These are phyloP conservation scores for Helicoverpa assulta DNA, from an alignment of 2,888 invertebrate species.

Conservation along the genomic window DNA sequence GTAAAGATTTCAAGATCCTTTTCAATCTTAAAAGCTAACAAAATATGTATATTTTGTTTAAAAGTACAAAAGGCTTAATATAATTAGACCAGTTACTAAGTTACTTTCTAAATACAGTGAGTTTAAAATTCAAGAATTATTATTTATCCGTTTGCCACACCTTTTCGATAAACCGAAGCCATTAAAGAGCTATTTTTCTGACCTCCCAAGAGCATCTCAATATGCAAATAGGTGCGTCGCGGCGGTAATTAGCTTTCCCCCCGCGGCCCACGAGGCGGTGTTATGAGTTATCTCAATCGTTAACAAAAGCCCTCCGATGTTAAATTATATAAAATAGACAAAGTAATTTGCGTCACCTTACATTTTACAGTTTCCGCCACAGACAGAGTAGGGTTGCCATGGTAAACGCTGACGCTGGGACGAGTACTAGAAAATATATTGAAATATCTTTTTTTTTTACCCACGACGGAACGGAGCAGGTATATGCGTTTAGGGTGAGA, in stretches of 20 bases:
- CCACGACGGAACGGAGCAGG: too few relatives aligned
- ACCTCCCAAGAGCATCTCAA: conserved; percentile 6
- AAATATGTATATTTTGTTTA: too few relatives aligned
- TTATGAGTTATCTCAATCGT: conserved; percentile 65
- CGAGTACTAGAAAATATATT: background rate
- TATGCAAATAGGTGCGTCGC: conserved; percentile 38
- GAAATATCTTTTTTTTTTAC: too few relatives aligned
- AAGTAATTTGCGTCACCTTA: conserved; percentile 77
- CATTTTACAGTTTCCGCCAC: conserved; percentile 72
- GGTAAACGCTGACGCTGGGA: conserved; percentile 15
- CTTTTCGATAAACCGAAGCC: background rate
- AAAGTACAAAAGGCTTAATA: too few relatives aligned
- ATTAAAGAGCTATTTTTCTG: conserved; percentile 4
- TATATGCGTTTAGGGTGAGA: too few relatives aligned
- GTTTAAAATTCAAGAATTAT: too few relatives aligned
- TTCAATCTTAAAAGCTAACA: too few relatives aligned
- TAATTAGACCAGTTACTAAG: too few relatives aligned
- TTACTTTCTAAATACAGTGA: too few relatives aligned
- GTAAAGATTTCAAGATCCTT: too few relatives aligned
- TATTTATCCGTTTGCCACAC: background rate
- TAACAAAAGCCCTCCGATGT: conserved; percentile 63
- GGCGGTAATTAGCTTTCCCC: conserved; percentile 47
- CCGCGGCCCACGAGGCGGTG: conserved; percentile 35
- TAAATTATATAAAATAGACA: conserved; percentile 76
- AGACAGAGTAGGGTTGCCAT: conserved; percentile 59